Base-by-base conservation (phyloP, 2,797 vertebrate genomes). In the Hippoglossus hippoglossus region DNA sequence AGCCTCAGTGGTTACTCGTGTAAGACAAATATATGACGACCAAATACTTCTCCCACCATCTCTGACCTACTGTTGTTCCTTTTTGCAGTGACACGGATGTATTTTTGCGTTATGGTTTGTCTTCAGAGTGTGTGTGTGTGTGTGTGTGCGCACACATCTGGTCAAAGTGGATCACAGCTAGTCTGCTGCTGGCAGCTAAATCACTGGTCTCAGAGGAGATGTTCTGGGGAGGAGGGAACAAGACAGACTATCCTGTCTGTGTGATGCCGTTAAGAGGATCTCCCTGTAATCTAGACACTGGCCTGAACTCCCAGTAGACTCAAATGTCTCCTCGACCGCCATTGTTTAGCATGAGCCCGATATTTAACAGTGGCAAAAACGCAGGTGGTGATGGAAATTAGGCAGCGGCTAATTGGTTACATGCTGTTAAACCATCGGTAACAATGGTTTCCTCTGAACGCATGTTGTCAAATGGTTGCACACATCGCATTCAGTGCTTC, bases 141-240 rank as follows among this genome's bases (percentile, higher is more conserved):
- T 51, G 50, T 81, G 64, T 61, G 74, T 64, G 72, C 53, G 47
- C 11, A 76, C 11, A 46, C 44, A 63, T 86, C 75, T 79, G 85
- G 86, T 87, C 83, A 80, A 82, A 82, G 79, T 51, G 11, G 86
- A 85, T 79, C 72, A 28, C 56, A 70, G 74, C 65, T 71, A 74
- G 75, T 74, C 62, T 53, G 59, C 85, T 88, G 82, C 86, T 89
- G 82, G 83, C 87, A 87, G 85, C 78, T 82, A 79, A 81, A 90
- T 86, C 86, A 83, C 76, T 36, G 52, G 82, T 87, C 88, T 90
- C 90, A 70, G 75, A 82, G 91, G 90, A 90, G 75, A 87, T 88
- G 82, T 90, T 85, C 46, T 73, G 47, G 80, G 70, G 77, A 81
- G 83, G 83, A 77, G 81, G 79, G 69, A 87, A 87, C 79, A 81